phyloP scores from a whole-genome alignment of 2,113 vertebrate genomes.

The Ailuropoda melanoleuca region DNA sequence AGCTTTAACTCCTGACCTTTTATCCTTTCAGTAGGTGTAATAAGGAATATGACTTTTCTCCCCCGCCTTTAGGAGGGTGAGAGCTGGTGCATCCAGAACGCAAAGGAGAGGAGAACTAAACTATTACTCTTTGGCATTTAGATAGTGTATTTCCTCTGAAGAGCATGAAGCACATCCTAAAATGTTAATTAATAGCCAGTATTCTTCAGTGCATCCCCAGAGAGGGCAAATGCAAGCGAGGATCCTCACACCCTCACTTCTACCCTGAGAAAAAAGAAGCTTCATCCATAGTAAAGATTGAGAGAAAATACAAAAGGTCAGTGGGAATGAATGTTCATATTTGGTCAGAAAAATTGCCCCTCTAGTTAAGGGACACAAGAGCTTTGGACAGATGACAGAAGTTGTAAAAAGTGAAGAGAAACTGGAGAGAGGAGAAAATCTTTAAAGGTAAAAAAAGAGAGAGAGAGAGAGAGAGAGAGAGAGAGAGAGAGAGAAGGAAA shows the following conservation, averaged over 20 bases:
- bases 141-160: slow-evolving; percentile 33
- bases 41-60: neutral
- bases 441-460: neutral
- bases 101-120: neutral
- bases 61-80: neutral
- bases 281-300: neutral
- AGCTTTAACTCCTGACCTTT: slow-evolving; percentile 14
- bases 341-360: neutral
- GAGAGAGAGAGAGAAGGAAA: neutral
- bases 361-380: neutral
- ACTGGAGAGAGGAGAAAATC: neutral
- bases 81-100: neutral
- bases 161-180: slow-evolving; percentile 10
- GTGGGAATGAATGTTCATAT: neutral
- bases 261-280: neutral
- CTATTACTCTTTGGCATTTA: slow-evolving; percentile 35
- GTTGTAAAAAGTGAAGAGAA: neutral
- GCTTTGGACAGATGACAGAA: neutral
- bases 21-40: neutral
- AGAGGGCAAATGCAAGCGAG: slow-evolving; percentile 27
- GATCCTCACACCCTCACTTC: neutral
- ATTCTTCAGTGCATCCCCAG: neutral
- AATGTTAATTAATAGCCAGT: slow-evolving; percentile 67
- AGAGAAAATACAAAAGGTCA: slow-evolving; percentile 14
- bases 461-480: neutral